A percentile compares a stretch with the other conserved stretches of the same genome.
These are phyloP conservation scores for Proteles cristata DNA, from an alignment of 2,113 vertebrate genomes.

Conservation along the genomic window DNA sequence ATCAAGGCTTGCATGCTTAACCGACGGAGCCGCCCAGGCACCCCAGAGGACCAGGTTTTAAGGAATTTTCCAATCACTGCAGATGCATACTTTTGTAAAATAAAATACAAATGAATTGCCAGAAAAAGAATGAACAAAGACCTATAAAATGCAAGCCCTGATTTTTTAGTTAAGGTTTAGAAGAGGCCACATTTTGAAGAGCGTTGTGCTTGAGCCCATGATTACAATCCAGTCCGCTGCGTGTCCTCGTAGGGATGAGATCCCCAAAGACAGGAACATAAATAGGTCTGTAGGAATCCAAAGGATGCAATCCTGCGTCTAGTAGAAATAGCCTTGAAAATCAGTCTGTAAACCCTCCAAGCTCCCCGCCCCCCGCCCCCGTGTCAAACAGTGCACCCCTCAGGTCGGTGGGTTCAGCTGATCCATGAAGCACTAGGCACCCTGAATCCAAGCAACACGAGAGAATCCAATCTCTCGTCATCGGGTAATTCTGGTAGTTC, in stretches of 20 bases:
- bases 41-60: not conserved
- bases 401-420: not conserved
- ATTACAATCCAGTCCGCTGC: not conserved
- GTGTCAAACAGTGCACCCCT: not conserved
- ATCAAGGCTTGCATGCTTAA: too few relatives aligned
- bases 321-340: not conserved
- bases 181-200: not conserved
- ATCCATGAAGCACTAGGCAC: rapidly evolving
- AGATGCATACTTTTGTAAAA: not conserved
- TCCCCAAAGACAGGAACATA: not conserved
- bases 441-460: not conserved
- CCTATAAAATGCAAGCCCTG: not conserved
- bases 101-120: not conserved
- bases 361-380: not conserved
- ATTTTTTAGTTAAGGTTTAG: not conserved
- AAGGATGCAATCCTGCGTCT: not conserved
- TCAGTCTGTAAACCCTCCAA: not conserved
- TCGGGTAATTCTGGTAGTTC: not conserved
- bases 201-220: not conserved
- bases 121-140: not conserved
- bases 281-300: not conserved
- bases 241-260: not conserved
- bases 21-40: too few relatives aligned
- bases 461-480: too few relatives aligned
- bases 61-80: not conserved